A percentile compares a stretch with the other conserved stretches of the same genome.
These are phyloP conservation scores for Drosophila fulvimacula DNA, from an alignment of 2,888 invertebrate species.

Conservation along the genomic window DNA sequence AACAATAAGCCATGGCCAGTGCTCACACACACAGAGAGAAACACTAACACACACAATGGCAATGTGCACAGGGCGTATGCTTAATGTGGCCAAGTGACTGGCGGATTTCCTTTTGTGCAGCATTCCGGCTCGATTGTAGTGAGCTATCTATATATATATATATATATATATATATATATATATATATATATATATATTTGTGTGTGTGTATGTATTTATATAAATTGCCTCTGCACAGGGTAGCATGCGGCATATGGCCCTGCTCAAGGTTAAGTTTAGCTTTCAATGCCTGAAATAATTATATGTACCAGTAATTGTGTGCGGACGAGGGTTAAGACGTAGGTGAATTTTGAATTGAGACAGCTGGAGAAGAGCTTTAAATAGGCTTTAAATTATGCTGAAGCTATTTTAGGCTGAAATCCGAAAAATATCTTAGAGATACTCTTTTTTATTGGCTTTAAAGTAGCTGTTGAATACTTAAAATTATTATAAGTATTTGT, in stretches of 20 bases:
- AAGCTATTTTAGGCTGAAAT: neutral
- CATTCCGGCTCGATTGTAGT: conserved; percentile 38
- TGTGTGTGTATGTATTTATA: conserved; percentile 6
- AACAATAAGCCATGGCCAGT: conserved; percentile 64
- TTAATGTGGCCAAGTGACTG: conserved; percentile 67
- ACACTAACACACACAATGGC: neutral
- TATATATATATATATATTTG: conserved; percentile 1
- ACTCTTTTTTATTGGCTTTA: neutral
- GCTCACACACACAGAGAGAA: conserved; percentile 7
- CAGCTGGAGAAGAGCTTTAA: neutral
- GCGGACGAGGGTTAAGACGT: neutral
- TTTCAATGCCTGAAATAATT: neutral
- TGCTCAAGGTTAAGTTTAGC: neutral
- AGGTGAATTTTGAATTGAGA: neutral
- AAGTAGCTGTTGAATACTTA: too few species aligned
- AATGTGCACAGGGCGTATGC: conserved; percentile 61
- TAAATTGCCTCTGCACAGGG: neutral
- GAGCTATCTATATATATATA: conserved; percentile 25
- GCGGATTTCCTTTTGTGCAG: conserved; percentile 69
- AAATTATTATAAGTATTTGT: too few species aligned
- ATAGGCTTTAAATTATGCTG: neutral
- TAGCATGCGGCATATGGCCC: conserved; percentile 6
- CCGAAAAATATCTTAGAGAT: neutral
- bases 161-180: conserved; percentile 19
- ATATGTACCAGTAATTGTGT: neutral